These are phyloP conservation scores for Eleutherodactylus coqui DNA, from an alignment of 2,797 vertebrate genomes.

Conservation along the genomic window DNA sequence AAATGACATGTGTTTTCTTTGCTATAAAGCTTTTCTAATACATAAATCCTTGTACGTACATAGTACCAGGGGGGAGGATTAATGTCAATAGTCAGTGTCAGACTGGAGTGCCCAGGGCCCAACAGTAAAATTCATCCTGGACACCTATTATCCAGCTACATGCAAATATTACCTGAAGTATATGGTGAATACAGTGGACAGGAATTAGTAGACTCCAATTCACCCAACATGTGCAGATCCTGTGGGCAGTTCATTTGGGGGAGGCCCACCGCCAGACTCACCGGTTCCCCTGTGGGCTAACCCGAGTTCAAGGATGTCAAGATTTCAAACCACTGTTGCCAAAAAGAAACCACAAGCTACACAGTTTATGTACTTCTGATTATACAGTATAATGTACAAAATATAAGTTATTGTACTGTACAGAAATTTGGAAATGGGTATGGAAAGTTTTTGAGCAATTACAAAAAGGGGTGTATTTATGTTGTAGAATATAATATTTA, in stretches of 20 bases:
- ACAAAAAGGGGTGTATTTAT: constrained; percentile 42
- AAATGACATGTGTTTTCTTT: background rate
- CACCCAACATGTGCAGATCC: no score
- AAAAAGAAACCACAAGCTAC: constrained; percentile 2
- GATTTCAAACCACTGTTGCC: background rate
- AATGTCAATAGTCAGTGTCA: no score
- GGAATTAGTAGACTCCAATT: no score
- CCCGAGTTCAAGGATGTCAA: background rate
- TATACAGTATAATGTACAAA: background rate
- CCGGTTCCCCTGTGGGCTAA: no score
- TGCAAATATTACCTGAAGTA: no score
- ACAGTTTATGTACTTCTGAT: background rate
- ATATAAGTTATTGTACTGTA: constrained; percentile 14
- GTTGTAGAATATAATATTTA: constrained; percentile 35
- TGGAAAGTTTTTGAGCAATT: constrained; percentile 37
- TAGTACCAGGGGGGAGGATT: background rate
- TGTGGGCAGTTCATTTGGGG: no score
- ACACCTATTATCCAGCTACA: no score
- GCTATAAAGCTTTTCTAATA: background rate
- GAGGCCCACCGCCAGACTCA: no score
- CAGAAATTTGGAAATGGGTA: constrained; percentile 22
- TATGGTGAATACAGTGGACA: no score
- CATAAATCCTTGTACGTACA: background rate
- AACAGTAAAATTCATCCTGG: no score
- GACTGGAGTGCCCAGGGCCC: no score